These are phyloP conservation scores for Myathropa florea DNA, from an alignment of 2,888 invertebrate genomes.

Conservation along the genomic window DNA sequence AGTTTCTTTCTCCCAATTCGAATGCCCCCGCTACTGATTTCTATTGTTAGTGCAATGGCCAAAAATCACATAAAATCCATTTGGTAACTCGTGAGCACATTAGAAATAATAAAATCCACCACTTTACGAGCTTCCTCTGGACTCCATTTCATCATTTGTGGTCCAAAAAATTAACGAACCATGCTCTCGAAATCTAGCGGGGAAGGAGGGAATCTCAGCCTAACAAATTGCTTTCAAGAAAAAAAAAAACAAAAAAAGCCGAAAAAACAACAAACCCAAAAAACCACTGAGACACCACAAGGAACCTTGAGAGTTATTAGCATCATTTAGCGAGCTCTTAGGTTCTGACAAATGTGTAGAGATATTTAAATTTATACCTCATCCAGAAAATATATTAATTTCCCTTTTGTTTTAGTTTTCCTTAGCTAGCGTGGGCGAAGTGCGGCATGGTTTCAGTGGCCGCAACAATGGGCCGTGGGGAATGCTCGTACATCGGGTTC, in stretches of 20 bases:
- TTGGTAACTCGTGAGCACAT: constrained; percentile 57
- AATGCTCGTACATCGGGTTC: neutral
- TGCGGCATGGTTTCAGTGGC: constrained; percentile 10
- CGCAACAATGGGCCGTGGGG: constrained; percentile 10
- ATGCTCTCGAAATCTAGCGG: constrained; percentile 12
- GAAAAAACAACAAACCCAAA: neutral
- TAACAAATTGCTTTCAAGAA: constrained; percentile 19
- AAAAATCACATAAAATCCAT: constrained; percentile 65
- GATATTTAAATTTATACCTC: constrained; percentile 51
- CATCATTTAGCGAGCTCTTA: constrained; percentile 64
- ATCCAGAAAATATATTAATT: constrained; percentile 38
- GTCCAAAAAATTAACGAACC: constrained; percentile 63
- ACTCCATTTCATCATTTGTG: neutral
- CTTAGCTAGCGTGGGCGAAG: neutral
- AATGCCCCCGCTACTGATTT: constrained; percentile 6
- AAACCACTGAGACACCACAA: constrained; percentile 9
- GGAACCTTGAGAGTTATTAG: constrained; percentile 53
- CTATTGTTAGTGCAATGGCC: constrained; percentile 44
- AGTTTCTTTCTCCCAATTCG: neutral
- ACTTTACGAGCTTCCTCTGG: constrained; percentile 18
- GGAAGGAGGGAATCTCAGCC: neutral
- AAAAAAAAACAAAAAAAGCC: neutral
- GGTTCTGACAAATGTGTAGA: constrained; percentile 58
- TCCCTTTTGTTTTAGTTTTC: constrained; percentile 7
- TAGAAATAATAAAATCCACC: constrained; percentile 50